Base-by-base conservation (phyloP, 2,888 invertebrate species). In the Eristalis arbustorum region DNA sequence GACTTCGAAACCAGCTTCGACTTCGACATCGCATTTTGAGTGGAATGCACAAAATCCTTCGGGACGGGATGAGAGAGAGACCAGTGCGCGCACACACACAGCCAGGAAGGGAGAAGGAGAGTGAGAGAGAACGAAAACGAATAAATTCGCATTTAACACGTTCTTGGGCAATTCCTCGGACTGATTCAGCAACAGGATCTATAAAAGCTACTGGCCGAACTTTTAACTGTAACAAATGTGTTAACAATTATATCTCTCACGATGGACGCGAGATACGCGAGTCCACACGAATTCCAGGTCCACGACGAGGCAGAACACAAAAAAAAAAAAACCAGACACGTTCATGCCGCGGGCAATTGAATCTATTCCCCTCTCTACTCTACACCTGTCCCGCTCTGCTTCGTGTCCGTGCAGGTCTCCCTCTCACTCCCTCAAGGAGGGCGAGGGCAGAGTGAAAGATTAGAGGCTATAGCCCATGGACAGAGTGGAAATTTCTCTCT, bases 401-500 rank as follows among this genome's bases (percentile, higher is more conserved):
- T 22, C 34, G 18, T 49, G 31, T 22, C 14, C 57, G 34, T 59
- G 23, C 14, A 57, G 37, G 22, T 14, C 49, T 49, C 8, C 8
- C 18, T 49, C 49, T 1, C 49, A 8, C 49, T 6, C 18, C 1
- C 8, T 8, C 18, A 5, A 49, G 42, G n/a, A 42, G 42, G 42
- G n/a, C n/a, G n/a, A 42, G 25, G 42, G 14, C 42, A 42, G 3
- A 42, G 56, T 18, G 34, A 56, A 62, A 66, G 64, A 75, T 67
- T 56, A 75, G 66, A 68, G 42, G 13, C 31, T 13, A 49, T 34
- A 59, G 40, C 49, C 57, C 42, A 63, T 62, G 10, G 37, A 74
- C 42, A 42, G n/a, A n/a, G 64, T 57, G 42, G 31, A n/a, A 67
- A 71, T n/a, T 42, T 72, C 25, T 80, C 25, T 80, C 34, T 80